Conservation (phyloP, 2,888 invertebrate species). For the Dascillus cervinus region DNA sequence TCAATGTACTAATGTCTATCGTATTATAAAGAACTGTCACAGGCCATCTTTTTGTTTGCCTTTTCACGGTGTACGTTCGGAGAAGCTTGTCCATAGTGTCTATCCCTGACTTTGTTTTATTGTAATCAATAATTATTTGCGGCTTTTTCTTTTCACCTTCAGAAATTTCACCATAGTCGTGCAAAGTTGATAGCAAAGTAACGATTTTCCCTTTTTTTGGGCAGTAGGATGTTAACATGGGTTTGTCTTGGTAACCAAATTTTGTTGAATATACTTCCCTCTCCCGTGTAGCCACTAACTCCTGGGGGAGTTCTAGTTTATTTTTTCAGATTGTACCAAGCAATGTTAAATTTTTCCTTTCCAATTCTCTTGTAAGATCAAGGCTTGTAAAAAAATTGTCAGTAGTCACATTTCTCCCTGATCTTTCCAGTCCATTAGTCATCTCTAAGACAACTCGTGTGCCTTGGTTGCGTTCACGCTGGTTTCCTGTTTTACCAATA, state of each 20-base stretch:
- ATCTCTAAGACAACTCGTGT: constrained; percentile 4
- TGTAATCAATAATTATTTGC: constrained; percentile 8
- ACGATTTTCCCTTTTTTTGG: constrained; percentile 1
- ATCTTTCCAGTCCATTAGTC: constrained; percentile 1
- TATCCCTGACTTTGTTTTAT: constrained; percentile 7
- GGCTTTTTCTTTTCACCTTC: constrained; percentile 3
- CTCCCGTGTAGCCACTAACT: constrained; percentile 3
- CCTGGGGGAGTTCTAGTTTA: constrained; percentile 4
- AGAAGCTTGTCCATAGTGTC: constrained; percentile 7
- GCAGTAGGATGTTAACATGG: constrained; percentile 2
- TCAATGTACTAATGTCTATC: constrained; percentile 2
- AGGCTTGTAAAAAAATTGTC: constrained; percentile 3
- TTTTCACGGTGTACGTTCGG: constrained; percentile 3
- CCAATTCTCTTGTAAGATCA: constrained; percentile 1
- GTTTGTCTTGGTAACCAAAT: constrained; percentile 3
- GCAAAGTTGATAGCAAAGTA: not conserved
- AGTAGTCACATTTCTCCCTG: constrained; percentile 4
- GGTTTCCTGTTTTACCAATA: constrained; percentile 4
- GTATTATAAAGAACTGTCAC: constrained; percentile 6
- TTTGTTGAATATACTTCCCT: constrained; percentile 5
- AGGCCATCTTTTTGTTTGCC: constrained; percentile 7
- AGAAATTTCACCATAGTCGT: constrained; percentile 1
- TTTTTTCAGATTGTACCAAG: constrained; percentile 6
- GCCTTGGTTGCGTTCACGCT: constrained; percentile 8
- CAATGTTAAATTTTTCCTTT: constrained; percentile 2